These are phyloP conservation scores for Odontamblyopus lacepedii DNA, from an alignment of 2,797 vertebrate genomes.

Conservation along the genomic window DNA sequence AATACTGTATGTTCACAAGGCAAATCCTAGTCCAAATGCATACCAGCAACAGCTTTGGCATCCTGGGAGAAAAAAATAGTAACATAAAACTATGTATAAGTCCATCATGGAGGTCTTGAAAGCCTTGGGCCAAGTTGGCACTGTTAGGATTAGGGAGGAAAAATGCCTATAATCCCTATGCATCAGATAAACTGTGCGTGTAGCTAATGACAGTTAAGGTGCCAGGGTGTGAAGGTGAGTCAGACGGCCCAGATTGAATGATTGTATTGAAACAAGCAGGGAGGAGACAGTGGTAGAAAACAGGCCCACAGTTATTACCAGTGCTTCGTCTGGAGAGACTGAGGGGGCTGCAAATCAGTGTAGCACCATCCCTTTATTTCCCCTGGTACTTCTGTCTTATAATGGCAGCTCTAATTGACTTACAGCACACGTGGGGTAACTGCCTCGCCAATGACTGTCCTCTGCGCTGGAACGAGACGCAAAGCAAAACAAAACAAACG, in stretches of 20 bases:
- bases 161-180: conserved; percentile 46
- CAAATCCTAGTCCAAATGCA: too few species aligned
- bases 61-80: neutral
- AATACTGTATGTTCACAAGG: too few species aligned
- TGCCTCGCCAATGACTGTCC: conserved; percentile 52
- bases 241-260: conserved; percentile 54
- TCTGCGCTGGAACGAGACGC: conserved; percentile 55
- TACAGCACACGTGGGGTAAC: conserved; percentile 60
- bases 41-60: neutral
- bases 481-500: conserved; percentile 66
- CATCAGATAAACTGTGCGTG: conserved; percentile 2
- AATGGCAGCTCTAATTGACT: conserved; percentile 78
- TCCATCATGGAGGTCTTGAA: conserved; percentile 31
- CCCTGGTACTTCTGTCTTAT: conserved; percentile 65
- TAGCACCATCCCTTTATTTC: conserved; percentile 71
- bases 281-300: conserved; percentile 58
- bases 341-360: conserved; percentile 65
- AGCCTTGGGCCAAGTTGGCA: conserved; percentile 23
- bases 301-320: conserved; percentile 68
- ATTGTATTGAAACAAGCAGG: conserved; percentile 55
- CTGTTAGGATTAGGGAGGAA: conserved; percentile 57
- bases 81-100: conserved; percentile 12
- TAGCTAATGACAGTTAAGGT: conserved; percentile 61
- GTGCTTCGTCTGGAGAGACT: conserved; percentile 66
- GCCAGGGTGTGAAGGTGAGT: conserved; percentile 53